A percentile compares a stretch with the other conserved stretches of the same genome.
Conservation (phyloP, 2,888 invertebrate genomes). For the Xestia ashworthii region DNA sequence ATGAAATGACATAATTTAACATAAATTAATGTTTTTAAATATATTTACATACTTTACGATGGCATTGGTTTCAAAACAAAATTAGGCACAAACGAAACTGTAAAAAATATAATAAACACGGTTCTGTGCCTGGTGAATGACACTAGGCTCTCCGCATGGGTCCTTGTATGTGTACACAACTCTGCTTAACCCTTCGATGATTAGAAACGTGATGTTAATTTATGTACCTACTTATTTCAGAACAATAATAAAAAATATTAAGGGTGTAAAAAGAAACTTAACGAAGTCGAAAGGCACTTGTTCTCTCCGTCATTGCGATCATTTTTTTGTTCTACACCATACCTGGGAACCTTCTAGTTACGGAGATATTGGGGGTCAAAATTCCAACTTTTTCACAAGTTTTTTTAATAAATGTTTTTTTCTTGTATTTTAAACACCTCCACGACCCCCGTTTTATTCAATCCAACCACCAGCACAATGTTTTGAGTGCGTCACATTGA, state of each 20-base stretch:
- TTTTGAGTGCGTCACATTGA: no score
- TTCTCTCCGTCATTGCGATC: no score
- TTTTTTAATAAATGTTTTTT: no score
- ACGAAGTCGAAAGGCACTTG: no score
- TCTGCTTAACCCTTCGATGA: neutral
- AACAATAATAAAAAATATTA: neutral
- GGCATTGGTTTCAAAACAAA: neutral
- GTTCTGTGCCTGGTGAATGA: neutral
- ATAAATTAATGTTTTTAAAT: neutral
- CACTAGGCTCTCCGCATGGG: neutral
- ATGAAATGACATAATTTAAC: neutral
- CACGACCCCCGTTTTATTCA: no score
- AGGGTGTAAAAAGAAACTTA: no score
- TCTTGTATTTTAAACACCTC: no score
- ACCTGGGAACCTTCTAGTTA: no score
- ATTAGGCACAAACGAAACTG: neutral
- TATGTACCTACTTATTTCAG: neutral
- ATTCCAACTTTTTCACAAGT: no score
- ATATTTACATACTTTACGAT: neutral
- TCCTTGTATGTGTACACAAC: neutral
- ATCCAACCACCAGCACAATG: no score
- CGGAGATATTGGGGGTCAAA: no score
- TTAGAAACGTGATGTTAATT: neutral
- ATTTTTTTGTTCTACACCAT: no score
- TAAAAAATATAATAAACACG: neutral